phyloP scores from a whole-genome alignment of 2,888 invertebrate genomes.

The Scaptomyza reducta region DNA sequence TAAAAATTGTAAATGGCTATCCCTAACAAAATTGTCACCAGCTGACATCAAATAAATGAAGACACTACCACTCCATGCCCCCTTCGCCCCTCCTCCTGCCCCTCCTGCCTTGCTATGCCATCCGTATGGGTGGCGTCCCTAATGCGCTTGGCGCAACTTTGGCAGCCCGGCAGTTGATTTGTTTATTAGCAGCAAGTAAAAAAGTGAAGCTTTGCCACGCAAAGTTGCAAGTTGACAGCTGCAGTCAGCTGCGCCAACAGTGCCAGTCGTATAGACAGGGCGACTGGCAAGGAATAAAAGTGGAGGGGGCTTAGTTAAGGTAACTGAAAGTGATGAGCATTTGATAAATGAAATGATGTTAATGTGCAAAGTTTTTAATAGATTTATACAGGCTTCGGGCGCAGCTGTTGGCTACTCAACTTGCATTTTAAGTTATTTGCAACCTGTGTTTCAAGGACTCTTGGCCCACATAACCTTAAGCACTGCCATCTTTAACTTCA shows the following conservation, averaged over 20 bases:
- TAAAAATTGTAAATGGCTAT: slow-evolving; percentile 16
- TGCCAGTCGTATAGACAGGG: not conserved
- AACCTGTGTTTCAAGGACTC: not conserved
- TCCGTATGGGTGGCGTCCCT: slow-evolving; percentile 23
- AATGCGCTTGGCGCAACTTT: slow-evolving; percentile 64
- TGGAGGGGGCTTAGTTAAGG: not conserved
- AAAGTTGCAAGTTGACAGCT: slow-evolving; percentile 28
- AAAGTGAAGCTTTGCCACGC: slow-evolving; percentile 13
- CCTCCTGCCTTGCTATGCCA: not conserved
- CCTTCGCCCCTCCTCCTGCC: not conserved
- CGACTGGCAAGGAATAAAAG: not conserved
- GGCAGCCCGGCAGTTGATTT: slow-evolving; percentile 53
- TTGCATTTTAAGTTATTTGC: not conserved
- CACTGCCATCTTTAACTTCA: not conserved
- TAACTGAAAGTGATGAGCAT: slow-evolving; percentile 37
- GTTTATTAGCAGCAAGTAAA: slow-evolving; percentile 42
- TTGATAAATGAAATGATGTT: slow-evolving; percentile 57
- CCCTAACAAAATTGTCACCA: slow-evolving; percentile 31
- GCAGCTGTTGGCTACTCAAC: not conserved
- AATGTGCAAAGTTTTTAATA: slow-evolving; percentile 38
- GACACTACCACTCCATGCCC: slow-evolving; percentile 18
- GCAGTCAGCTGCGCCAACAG: slow-evolving; percentile 36
- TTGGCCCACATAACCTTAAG: not conserved
- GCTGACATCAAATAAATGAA: slow-evolving; percentile 67
- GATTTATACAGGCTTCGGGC: not conserved